phyloP scores from a whole-genome alignment of 2,888 invertebrate species.

The Drosophila melanosoma region DNA sequence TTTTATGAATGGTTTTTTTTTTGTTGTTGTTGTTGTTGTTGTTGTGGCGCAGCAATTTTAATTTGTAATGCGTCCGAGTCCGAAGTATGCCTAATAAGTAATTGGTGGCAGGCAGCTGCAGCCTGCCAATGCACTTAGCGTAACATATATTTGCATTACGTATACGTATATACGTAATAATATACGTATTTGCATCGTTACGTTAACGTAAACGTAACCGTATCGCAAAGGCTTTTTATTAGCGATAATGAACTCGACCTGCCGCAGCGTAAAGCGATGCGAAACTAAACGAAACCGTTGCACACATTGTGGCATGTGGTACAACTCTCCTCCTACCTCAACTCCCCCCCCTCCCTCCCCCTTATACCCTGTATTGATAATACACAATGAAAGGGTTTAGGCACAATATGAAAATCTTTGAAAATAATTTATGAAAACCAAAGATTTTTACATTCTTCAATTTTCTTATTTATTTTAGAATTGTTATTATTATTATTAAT shows the following conservation, averaged over 20 bases:
- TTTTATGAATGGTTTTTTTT: constrained; percentile 2
- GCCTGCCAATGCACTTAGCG: constrained; percentile 31
- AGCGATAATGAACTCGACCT: constrained; percentile 76
- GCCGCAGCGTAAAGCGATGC: constrained; percentile 45
- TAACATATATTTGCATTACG: constrained; percentile 30
- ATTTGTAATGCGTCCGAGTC: constrained; percentile 60
- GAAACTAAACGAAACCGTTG: constrained; percentile 54
- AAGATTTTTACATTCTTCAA: background rate
- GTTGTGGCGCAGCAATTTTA: constrained; percentile 57
- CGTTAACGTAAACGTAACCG: background rate
- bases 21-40: no score
- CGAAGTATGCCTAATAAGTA: constrained; percentile 52
- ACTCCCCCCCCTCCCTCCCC: background rate
- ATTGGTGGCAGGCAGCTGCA: constrained; percentile 10
- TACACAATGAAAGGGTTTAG: background rate
- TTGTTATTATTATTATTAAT: background rate
- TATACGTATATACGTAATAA: constrained; percentile 23
- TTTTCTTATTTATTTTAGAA: background rate
- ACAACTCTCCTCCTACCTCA: background rate
- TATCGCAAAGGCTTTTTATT: constrained; percentile 45
- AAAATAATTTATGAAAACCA: background rate
- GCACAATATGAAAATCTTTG: no score
- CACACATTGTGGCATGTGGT: constrained; percentile 42
- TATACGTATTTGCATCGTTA: constrained; percentile 16
- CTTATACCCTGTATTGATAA: constrained; percentile 3